phyloP scores from a whole-genome alignment of 2,113 vertebrate species.

The Acrocephalus kingi region DNA sequence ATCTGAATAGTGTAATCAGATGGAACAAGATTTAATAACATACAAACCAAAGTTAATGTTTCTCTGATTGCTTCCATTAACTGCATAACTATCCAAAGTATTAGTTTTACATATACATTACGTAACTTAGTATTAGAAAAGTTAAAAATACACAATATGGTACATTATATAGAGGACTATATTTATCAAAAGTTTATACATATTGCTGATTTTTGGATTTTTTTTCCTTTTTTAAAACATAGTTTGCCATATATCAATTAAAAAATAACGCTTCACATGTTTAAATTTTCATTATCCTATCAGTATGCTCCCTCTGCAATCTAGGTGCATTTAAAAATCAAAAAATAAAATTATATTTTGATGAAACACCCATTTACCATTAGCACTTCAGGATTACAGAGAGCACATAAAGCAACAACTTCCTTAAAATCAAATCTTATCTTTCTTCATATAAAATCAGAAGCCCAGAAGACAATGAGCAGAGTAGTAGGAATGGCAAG shows the following conservation, averaged over 20 bases:
- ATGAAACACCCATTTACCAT: neutral
- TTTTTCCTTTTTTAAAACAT: neutral
- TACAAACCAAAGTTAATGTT: slow-evolving; percentile 34
- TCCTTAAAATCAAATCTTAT: neutral
- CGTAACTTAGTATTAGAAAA: neutral
- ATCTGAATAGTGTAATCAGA: slow-evolving; percentile 24
- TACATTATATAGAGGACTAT: neutral
- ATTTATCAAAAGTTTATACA: neutral
- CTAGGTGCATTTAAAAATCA: neutral
- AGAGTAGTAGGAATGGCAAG: neutral
- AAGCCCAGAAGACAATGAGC: neutral
- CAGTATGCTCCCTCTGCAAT: neutral
- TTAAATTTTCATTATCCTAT: neutral
- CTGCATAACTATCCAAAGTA: neutral
- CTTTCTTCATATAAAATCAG: neutral
- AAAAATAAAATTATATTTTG: neutral
- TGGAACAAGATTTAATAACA: slow-evolving; percentile 45
- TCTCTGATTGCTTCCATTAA: slow-evolving; percentile 29
- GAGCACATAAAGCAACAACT: neutral
- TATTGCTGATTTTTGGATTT: neutral
- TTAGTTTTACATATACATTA: slow-evolving; percentile 24
- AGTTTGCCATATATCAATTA: neutral
- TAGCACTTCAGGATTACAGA: neutral
- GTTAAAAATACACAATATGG: neutral
- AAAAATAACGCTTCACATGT: neutral